phyloP scores from a whole-genome alignment of 1,140 invertebrate genomes.

The Drosophila funebris region DNA sequence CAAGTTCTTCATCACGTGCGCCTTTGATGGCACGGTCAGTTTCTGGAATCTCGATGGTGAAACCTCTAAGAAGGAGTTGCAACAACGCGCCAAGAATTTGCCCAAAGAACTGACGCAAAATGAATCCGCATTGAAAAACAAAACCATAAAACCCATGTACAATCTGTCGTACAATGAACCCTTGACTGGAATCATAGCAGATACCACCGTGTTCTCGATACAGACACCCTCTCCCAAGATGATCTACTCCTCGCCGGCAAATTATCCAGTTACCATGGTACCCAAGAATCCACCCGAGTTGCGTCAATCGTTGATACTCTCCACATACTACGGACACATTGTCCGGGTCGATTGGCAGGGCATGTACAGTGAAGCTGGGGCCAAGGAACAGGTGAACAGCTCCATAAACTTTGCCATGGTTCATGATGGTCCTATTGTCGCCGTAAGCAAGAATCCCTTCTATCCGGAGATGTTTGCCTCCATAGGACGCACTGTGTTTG shows the following conservation, averaged over 20 bases:
- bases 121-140: constrained; percentile 86
- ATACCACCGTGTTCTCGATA: constrained; percentile 54
- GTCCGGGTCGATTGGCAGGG: constrained; percentile 82
- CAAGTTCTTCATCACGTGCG: constrained; percentile 87
- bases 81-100: constrained; percentile 64
- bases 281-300: constrained; percentile 71
- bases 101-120: constrained; percentile 85
- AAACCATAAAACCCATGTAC: constrained; percentile 86
- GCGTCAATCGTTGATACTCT: constrained; percentile 81
- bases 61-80: constrained; percentile 19
- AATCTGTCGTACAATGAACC: constrained; percentile 84
- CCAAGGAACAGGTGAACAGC: constrained; percentile 83
- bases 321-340: constrained; percentile 59
- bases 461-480: constrained; percentile 85
- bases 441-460: constrained; percentile 85
- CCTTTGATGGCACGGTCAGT: constrained; percentile 87
- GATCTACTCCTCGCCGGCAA: constrained; percentile 42
- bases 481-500: constrained; percentile 86
- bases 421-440: constrained; percentile 88
- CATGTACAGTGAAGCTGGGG: constrained; percentile 84
- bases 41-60: constrained; percentile 88
- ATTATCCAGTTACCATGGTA: constrained; percentile 68
- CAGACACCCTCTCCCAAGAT: constrained; percentile 10
- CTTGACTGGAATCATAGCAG: constrained; percentile 77
- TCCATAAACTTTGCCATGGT: constrained; percentile 84